Evolutionary conservation across 2,113 vertebrate species (phyloP).

Genomic region (Phocoena sinus): DNA sequence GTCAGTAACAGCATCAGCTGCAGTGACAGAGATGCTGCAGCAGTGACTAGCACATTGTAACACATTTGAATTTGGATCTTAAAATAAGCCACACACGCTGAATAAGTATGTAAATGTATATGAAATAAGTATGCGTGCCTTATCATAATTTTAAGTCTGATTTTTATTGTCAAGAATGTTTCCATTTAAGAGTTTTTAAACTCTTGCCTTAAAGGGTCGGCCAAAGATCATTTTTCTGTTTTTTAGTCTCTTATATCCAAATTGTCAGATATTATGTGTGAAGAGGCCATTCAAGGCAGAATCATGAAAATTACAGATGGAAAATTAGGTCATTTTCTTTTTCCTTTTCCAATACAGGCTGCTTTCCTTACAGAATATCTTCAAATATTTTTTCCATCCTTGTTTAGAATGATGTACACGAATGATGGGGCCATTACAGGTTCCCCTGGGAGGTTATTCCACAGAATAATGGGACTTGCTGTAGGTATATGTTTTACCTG

Average conservation of each 20-base stretch:
- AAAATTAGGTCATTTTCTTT: slow-evolving; percentile 33
- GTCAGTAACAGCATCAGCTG: not conserved
- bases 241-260: not conserved
- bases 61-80: slow-evolving; percentile 34
- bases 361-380: not conserved
- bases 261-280: slow-evolving; percentile 10
- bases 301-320: slow-evolving; percentile 18
- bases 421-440: not conserved
- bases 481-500: not conserved
- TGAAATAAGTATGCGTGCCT: not conserved
- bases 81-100: not conserved
- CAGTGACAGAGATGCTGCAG: not conserved
- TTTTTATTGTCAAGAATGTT: slow-evolving; percentile 29
- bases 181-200: not conserved
- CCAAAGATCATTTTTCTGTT: not conserved
- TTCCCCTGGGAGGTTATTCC: not conserved
- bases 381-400: not conserved
- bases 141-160: not conserved
- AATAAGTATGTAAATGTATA: not conserved
- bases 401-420: not conserved
- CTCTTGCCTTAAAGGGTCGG: not conserved
- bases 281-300: slow-evolving; percentile 17
- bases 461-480: not conserved
- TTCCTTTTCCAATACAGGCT: not conserved
- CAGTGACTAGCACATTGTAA: not conserved